Base-by-base conservation (phyloP, 2,113 vertebrate genomes). In the Psophia crepitans region DNA sequence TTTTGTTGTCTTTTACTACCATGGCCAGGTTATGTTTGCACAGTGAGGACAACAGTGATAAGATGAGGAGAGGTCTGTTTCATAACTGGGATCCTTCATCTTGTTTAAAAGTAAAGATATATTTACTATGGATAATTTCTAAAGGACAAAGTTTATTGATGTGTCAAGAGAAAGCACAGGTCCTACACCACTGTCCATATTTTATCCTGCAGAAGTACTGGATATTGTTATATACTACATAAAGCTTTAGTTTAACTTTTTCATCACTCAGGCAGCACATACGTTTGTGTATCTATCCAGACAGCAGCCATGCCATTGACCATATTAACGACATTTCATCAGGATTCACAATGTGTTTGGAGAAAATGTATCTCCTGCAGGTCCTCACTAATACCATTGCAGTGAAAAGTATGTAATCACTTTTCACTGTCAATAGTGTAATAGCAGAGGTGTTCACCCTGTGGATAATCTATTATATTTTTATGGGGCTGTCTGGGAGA, bases 361-460 rank as follows among this genome's bases (percentile, higher is more conserved):
- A 75, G 51, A 77, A 87, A 88, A 92, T 66, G 26, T 58, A 44
- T 96, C 71, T 94, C 84, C 69, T 89, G 28, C 66, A 87, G 79
- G 77, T 91, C 80, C 74, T 61, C 75, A n/a, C 49, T 88, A 85
- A 91, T 65, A 57, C 44, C 19, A 64, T 17, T 73, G 39, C 89
- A 70, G 56, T 70, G 64, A 79, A 93, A 83, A 61, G n/a, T 27
- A 61, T 32, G 64, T 54, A 87, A 96, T 93, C 66, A 58, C 75
- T 91, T 96, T 93, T 76, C 61, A 56, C 65, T 86, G 79, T 85
- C 92, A 92, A 24, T 60, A 74, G 23, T 56, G 54, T 69, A 94
- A 94, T 35, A 88, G 58, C 63, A 80, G 87, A 94, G 58, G 78
- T 90, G 66, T 88, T 88, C 71, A 66, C 58, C 6, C 39, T 87